Evolutionary conservation across 2,113 vertebrate genomes (phyloP).

Genomic region (Acinonyx jubatus): DNA sequence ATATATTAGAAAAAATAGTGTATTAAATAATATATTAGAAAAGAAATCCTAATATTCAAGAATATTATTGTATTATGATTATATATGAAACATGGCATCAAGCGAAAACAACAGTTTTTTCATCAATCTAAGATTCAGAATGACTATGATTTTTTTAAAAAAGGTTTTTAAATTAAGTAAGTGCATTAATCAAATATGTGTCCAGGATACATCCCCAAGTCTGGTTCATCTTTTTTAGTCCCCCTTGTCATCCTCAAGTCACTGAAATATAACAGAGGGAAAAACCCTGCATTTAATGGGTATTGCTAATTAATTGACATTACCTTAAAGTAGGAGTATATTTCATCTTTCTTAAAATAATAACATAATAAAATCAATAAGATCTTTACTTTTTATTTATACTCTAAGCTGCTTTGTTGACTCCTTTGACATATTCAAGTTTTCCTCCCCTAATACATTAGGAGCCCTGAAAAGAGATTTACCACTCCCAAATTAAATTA

Average conservation of each 20-base stretch:
- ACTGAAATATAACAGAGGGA: not conserved
- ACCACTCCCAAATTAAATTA: not conserved
- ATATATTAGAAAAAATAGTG: not conserved
- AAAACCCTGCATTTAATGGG: not conserved
- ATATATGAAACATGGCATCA: not conserved
- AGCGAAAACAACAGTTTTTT: not conserved
- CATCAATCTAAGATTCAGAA: not conserved
- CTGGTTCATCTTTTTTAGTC: not conserved
- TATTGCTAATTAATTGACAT: not conserved
- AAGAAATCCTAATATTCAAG: not conserved
- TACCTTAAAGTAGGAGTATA: not conserved
- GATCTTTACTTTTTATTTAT: not conserved
- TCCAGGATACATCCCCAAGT: not conserved
- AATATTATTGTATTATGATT: not conserved
- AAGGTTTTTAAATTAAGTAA: not conserved
- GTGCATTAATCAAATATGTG: not conserved
- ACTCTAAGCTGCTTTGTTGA: not conserved
- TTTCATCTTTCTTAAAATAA: conserved; percentile 45
- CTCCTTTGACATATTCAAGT: not conserved
- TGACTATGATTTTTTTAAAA: not conserved
- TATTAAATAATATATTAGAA: not conserved
- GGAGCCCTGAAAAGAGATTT: not conserved
- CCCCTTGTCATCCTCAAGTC: not conserved
- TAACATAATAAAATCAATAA: not conserved
- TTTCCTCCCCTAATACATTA: not conserved